Conservation (phyloP, 2,797 vertebrate species). For the Sus cebifrons region DNA sequence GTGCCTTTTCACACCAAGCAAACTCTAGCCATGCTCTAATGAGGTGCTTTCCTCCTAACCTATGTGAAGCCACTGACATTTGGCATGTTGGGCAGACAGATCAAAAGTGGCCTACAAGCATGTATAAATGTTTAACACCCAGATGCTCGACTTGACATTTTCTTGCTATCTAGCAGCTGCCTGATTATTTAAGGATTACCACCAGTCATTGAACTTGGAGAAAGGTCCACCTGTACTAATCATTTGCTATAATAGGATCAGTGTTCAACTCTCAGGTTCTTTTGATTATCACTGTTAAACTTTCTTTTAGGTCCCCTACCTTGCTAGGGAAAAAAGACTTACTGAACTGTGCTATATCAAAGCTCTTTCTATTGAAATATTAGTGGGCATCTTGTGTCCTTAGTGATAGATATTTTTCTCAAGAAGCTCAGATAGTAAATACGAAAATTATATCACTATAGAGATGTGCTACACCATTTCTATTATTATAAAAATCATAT, state of each 20-base stretch:
- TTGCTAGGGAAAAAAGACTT: constrained; percentile 66
- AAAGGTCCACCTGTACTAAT: constrained; percentile 82
- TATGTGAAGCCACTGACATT: constrained; percentile 81
- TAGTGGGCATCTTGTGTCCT: constrained; percentile 37
- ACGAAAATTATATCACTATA: not conserved
- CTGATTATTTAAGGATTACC: constrained; percentile 86
- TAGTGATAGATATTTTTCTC: constrained; percentile 56
- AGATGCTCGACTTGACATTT: constrained; percentile 85
- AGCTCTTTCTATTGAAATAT: constrained; percentile 61
- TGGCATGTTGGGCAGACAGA: constrained; percentile 80
- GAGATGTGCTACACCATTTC: not conserved
- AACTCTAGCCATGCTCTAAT: constrained; percentile 78
- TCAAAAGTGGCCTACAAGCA: constrained; percentile 80
- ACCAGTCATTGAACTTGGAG: constrained; percentile 79
- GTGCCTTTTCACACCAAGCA: constrained; percentile 77
- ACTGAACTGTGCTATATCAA: constrained; percentile 68
- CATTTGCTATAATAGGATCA: constrained; percentile 82
- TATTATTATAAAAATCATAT: not conserved
- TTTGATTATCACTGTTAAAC: constrained; percentile 83
- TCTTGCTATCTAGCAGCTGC: constrained; percentile 81
- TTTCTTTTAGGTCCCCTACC: constrained; percentile 49
- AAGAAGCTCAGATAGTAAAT: constrained; percentile 40
- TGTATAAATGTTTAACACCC: constrained; percentile 84
- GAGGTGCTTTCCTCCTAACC: constrained; percentile 76
- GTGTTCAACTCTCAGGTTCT: constrained; percentile 73